Percentiles rank a stretch among this genome's conserved stretches.
These are phyloP conservation scores for Bubo blakistoni DNA, from an alignment of 2,113 vertebrate genomes.

Conservation along the genomic window DNA sequence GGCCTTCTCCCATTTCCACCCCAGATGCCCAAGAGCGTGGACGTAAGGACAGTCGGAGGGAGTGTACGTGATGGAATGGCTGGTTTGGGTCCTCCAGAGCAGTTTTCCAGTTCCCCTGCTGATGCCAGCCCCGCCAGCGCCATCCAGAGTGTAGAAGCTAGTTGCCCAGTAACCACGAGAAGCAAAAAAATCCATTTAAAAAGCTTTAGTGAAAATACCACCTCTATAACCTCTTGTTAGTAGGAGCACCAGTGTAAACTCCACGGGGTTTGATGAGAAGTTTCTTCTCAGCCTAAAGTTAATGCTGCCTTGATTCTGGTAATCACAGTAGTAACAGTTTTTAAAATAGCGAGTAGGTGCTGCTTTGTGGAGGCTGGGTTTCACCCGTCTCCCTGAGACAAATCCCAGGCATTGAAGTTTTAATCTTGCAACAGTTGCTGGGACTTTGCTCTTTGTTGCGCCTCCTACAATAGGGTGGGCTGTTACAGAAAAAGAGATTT, in stretches of 20 bases:
- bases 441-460: not conserved
- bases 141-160: accelerated
- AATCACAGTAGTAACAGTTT: accelerated
- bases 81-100: not conserved
- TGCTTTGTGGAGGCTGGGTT: too few relatives aligned
- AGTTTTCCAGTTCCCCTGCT: accelerated
- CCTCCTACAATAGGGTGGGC: accelerated
- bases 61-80: accelerated
- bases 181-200: not conserved
- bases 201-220: not conserved
- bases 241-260: not conserved
- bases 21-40: accelerated
- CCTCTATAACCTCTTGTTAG: too few relatives aligned
- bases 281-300: not conserved
- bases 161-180: not conserved
- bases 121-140: not conserved
- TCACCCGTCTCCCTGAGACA: not conserved
- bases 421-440: not conserved
- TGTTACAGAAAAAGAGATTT: not conserved
- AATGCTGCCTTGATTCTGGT: accelerated
- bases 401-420: accelerated
- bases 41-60: accelerated
- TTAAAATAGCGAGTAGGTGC: accelerated
- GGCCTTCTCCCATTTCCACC: not conserved
- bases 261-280: not conserved